These are phyloP conservation scores for Formica exsecta DNA, from an alignment of 1,140 invertebrate species.

Conservation along the genomic window DNA sequence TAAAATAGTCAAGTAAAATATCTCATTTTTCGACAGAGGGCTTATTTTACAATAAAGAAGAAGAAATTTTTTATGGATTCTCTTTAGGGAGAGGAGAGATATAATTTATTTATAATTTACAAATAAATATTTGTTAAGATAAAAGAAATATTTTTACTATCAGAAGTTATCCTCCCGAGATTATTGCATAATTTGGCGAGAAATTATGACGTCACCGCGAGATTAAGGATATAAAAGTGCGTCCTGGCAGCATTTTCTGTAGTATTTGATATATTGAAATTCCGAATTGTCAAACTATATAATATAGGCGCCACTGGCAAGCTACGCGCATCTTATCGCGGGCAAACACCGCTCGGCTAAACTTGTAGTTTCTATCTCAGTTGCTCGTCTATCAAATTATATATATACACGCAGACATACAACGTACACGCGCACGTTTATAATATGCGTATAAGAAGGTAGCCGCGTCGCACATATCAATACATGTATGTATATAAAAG, in stretches of 20 bases:
- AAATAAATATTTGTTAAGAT: not conserved
- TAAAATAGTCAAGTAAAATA: too few species aligned
- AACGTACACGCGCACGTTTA: too few species aligned
- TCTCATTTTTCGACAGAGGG: not conserved
- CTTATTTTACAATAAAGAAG: not conserved
- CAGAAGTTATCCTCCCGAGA: not conserved
- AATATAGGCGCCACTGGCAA: conserved; percentile 64
- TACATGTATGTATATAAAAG: not conserved
- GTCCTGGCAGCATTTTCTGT: not conserved
- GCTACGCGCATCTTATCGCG: conserved; percentile 62
- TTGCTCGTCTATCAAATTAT: conserved; percentile 53
- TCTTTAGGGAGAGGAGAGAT: not conserved
- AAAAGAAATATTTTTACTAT: not conserved
- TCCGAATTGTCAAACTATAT: conserved; percentile 25
- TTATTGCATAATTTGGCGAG: not conserved
- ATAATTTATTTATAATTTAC: conserved; percentile 7
- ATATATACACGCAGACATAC: not conserved
- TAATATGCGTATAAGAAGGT: not conserved
- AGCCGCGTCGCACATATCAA: not conserved
- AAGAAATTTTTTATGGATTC: not conserved
- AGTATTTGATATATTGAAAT: conserved; percentile 42
- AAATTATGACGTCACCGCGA: not conserved
- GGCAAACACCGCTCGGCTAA: conserved; percentile 67
- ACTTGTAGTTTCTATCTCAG: conserved; percentile 56
- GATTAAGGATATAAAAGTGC: not conserved